phyloP scores from a whole-genome alignment of 2,797 vertebrate species.

The Microcaecilia unicolor region DNA sequence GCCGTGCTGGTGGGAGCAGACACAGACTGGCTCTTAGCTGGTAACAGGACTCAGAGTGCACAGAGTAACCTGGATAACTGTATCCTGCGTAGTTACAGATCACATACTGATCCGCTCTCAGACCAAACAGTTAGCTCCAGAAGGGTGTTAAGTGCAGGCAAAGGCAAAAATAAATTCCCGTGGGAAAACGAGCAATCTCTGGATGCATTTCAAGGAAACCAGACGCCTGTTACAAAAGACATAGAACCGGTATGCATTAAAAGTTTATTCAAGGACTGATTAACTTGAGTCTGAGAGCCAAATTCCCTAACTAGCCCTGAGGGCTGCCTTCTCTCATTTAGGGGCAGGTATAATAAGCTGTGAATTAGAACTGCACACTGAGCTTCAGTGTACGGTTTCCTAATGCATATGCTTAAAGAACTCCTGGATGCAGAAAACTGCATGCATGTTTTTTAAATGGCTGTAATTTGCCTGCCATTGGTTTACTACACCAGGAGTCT shows the following conservation, averaged over 20 bases:
- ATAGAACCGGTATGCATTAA: slow-evolving; percentile 41
- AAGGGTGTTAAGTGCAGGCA: slow-evolving; percentile 78
- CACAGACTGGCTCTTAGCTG: slow-evolving; percentile 75
- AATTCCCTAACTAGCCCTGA: too few species aligned
- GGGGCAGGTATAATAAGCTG: too few species aligned
- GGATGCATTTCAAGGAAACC: slow-evolving; percentile 36
- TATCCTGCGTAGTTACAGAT: slow-evolving; percentile 33
- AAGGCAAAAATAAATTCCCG: slow-evolving; percentile 83
- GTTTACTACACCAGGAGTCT: too few species aligned
- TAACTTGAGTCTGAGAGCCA: too few species aligned
- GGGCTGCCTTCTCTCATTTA: too few species aligned
- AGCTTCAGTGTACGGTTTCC: too few species aligned
- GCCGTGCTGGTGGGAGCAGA: slow-evolving; percentile 58
- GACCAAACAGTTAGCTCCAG: slow-evolving; percentile 47
- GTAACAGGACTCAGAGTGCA: slow-evolving; percentile 62
- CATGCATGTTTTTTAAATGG: too few species aligned
- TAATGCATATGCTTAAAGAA: too few species aligned
- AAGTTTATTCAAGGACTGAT: too few species aligned
- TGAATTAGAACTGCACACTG: too few species aligned
- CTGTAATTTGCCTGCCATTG: too few species aligned
- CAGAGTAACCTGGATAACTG: slow-evolving; percentile 49
- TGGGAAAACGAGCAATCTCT: slow-evolving; percentile 66
- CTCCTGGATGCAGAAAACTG: too few species aligned
- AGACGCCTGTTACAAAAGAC: slow-evolving; percentile 28
- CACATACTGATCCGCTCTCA: slow-evolving; percentile 21